These are phyloP conservation scores for Bos indicus DNA, from an alignment of 2,113 vertebrate genomes.

Conservation along the genomic window DNA sequence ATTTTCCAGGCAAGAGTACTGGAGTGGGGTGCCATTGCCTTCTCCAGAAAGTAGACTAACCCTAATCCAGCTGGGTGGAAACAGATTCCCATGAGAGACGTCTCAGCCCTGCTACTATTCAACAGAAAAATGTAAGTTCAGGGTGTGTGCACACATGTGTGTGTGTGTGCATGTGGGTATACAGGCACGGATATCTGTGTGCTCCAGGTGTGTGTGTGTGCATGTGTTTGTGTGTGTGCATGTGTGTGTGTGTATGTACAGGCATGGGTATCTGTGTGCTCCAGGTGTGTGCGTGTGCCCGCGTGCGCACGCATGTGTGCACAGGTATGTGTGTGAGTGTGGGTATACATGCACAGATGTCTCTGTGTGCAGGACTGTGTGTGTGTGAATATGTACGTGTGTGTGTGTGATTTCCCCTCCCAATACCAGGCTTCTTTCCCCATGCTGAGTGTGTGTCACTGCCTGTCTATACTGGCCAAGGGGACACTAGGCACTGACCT, in stretches of 20 bases:
- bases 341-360: not conserved
- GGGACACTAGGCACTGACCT: not conserved
- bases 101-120: too few relatives aligned
- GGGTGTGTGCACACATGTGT: not conserved
- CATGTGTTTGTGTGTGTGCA: too few relatives aligned
- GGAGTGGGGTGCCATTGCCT: too few relatives aligned
- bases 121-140: not conserved
- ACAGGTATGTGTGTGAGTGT: not conserved
- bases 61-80: not conserved
- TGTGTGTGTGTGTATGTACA: not conserved
- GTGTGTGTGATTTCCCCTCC: not conserved
- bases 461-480: not conserved
- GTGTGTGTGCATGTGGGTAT: too few relatives aligned
- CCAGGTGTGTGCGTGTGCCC: not conserved
- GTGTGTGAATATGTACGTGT: too few relatives aligned
- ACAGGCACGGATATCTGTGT: too few relatives aligned
- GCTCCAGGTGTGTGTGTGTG: too few relatives aligned
- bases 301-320: too few relatives aligned
- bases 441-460: not conserved
- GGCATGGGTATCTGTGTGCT: rapidly evolving
- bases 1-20: too few relatives aligned
- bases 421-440: not conserved
- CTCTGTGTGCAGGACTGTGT: too few relatives aligned
- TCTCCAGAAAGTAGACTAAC: not conserved
- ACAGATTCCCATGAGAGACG: too few relatives aligned